Evolutionary conservation across 2,797 vertebrate species (phyloP), one percentile per base, ranked within the genome.

Genomic region (Alosa sapidissima): DNA sequence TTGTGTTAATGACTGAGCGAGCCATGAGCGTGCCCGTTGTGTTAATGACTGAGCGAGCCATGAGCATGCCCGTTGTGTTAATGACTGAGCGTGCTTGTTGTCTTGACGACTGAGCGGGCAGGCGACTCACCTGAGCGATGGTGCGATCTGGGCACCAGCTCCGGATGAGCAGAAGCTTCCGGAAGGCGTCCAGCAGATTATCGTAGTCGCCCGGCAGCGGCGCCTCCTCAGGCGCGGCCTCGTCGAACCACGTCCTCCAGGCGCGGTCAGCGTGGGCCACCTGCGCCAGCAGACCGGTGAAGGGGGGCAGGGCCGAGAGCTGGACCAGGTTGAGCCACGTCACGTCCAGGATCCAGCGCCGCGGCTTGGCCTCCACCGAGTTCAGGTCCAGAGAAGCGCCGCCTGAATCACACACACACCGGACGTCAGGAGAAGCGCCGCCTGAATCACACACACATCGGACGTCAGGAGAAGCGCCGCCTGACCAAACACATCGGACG

Each of bases 311-410:
- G 16, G 84, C 89, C 19, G 96, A 96, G 47, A 97, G 92, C 88
- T 96, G 95, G 41, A 97, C 96, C 87, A 97, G 92, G 88, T 96
- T 97, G 81, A 97, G 95, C 96, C 96, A 97, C 0, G 96, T 97
- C 58, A 93, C 94, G 83, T 97, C 96, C 91, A 97, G 93, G 86
- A 97, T 97, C 96, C 96, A 97, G 81, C 94, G 96, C 65, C 93
- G 94, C 0, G 96, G 95, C 88, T 97, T 97, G 52, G 94, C 89
- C 81, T 95, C 94, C 24, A 96, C 96, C 1, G 96, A 96, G 91
- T 96, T 96, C 81, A 97, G 92, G 81, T 97, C 96, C 88, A 97
- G 89, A 85, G 94, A 94, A 45, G 96, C 96, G 19, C 96, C 96
- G 0, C 96, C 96, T 95, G 49, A 24, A 78, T 47, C 36, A 47